Evolutionary conservation across 1,140 invertebrate species (phyloP).

Genomic region (Chironomus striatipennis): DNA sequence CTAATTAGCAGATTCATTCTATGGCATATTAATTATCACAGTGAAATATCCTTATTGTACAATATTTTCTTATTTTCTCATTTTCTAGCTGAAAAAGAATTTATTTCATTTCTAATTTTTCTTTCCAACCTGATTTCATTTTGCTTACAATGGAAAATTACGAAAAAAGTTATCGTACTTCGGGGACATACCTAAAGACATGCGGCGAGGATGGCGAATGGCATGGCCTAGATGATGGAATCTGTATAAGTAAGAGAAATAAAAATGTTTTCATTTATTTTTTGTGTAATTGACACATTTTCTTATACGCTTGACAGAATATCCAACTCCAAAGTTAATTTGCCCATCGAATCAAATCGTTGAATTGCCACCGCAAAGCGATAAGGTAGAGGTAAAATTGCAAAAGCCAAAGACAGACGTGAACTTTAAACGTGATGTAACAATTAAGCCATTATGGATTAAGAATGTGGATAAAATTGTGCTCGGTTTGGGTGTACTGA

Average conservation of each 20-base stretch:
- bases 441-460: slow-evolving; percentile 42
- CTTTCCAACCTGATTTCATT: not conserved
- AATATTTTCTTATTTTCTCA: too few species aligned
- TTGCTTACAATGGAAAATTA: not conserved
- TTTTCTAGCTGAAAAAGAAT: slow-evolving; percentile 28
- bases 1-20: too few species aligned
- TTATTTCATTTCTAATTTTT: slow-evolving; percentile 26
- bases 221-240: slow-evolving; percentile 41
- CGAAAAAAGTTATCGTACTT: not conserved
- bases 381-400: slow-evolving; percentile 42
- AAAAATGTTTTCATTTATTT: not conserved
- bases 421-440: slow-evolving; percentile 44
- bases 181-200: slow-evolving; percentile 40
- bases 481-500: slow-evolving; percentile 39
- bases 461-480: slow-evolving; percentile 40
- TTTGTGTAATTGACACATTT: not conserved
- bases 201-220: slow-evolving; percentile 40
- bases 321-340: slow-evolving; percentile 40
- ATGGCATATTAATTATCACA: too few species aligned
- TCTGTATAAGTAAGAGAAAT: slow-evolving; percentile 41
- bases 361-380: slow-evolving; percentile 37
- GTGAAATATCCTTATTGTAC: too few species aligned
- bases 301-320: slow-evolving; percentile 33
- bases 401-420: slow-evolving; percentile 43
- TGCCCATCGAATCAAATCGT: slow-evolving; percentile 41